Percentiles rank a stretch among this genome's conserved stretches.
These are phyloP conservation scores for Eulemur rufifrons DNA, from an alignment of 2,113 vertebrate species.

Conservation along the genomic window DNA sequence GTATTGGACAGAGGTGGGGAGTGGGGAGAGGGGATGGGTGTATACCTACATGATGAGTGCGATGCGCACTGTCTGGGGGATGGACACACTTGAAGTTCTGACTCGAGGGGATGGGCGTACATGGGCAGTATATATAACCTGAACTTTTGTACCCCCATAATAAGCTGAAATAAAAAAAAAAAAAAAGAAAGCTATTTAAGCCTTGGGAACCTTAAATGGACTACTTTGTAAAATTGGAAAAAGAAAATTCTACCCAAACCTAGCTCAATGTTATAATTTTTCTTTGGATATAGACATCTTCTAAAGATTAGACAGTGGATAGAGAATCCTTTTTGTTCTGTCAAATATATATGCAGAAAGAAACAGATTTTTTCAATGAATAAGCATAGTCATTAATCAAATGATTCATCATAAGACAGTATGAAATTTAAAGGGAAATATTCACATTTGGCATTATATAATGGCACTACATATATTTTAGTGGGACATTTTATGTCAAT, in stretches of 20 bases:
- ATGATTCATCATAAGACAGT: neutral
- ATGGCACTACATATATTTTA: neutral
- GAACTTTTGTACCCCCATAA: too few relatives aligned
- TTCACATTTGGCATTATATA: neutral
- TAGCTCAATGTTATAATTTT: neutral
- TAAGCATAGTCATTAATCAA: neutral
- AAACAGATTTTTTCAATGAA: neutral
- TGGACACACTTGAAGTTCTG: too few relatives aligned
- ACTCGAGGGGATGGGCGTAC: too few relatives aligned
- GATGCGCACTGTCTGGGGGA: too few relatives aligned
- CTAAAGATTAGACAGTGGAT: neutral
- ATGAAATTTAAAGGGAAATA: neutral
- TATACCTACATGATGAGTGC: too few relatives aligned
- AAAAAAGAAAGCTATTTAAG: neutral
- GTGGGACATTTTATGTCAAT: neutral
- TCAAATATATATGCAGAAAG: neutral
- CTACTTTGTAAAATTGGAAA: neutral
- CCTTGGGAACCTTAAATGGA: neutral
- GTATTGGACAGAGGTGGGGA: too few relatives aligned
- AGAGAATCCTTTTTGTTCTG: neutral
- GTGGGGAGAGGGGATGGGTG: too few relatives aligned
- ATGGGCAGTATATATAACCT: too few relatives aligned
- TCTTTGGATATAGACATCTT: neutral
- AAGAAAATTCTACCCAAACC: neutral
- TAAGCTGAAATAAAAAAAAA: too few relatives aligned